These are phyloP conservation scores for Plebejus anna DNA, from an alignment of 2,888 invertebrate species.

Conservation along the genomic window DNA sequence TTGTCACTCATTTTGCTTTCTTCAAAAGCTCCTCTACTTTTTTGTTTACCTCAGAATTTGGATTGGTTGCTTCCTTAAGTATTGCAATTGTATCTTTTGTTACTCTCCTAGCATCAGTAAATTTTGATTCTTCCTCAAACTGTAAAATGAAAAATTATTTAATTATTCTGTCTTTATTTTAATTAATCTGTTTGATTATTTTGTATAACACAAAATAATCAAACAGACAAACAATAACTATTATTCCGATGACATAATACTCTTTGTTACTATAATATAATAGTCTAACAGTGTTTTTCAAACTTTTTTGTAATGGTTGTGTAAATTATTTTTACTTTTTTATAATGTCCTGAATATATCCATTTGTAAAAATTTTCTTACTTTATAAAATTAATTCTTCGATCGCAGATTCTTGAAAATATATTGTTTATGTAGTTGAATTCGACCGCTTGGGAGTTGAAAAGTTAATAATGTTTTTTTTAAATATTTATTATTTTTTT, in stretches of 20 bases:
- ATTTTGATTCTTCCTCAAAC: slow-evolving; percentile 58
- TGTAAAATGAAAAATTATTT: slow-evolving; percentile 47
- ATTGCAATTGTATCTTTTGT: slow-evolving; percentile 55
- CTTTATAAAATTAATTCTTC: no score
- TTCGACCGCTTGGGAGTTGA: no score
- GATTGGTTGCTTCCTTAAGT: slow-evolving; percentile 71
- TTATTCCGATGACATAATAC: neutral
- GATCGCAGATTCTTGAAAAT: no score
- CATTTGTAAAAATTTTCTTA: no score
- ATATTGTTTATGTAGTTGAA: no score
- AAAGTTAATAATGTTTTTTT: no score
- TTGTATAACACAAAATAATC: neutral
- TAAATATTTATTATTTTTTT: neutral
- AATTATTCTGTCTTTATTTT: no score
- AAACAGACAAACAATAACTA: neutral
- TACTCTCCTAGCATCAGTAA: slow-evolving; percentile 58
- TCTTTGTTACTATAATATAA: neutral
- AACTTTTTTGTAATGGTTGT: neutral
- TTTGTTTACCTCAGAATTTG: slow-evolving; percentile 65
- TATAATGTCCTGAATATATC: no score
- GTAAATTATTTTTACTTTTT: no score
- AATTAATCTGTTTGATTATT: no score
- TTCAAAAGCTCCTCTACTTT: slow-evolving; percentile 71
- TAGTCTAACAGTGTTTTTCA: neutral
- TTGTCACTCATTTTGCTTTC: slow-evolving; percentile 71